phyloP scores from a whole-genome alignment of 2,113 vertebrate genomes.

The Podilymbus podiceps region DNA sequence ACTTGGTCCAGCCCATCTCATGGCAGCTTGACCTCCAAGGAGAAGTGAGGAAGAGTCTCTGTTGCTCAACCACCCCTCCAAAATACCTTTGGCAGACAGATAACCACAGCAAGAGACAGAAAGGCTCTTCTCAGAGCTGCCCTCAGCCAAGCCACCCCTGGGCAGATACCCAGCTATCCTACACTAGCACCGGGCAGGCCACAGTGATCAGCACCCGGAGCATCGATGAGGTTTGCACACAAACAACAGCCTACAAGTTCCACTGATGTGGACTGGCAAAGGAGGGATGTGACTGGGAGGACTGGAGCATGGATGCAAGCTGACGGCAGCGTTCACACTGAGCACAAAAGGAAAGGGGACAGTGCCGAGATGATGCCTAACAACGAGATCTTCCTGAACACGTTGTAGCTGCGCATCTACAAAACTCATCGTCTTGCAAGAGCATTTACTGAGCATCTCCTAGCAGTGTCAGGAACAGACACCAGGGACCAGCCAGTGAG shows the following conservation, averaged over 20 bases:
- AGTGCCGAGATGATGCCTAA: neutral
- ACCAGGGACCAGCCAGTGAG: neutral
- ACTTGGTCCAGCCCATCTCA: neutral
- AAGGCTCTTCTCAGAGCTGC: neutral
- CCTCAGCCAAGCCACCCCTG: neutral
- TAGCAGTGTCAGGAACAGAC: neutral
- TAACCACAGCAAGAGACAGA: neutral
- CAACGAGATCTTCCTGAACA: neutral
- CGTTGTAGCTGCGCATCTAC: neutral
- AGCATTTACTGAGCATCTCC: neutral
- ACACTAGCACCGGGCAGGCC: neutral
- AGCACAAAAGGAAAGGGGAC: neutral
- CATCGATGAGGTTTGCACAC: neutral
- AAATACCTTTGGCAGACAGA: neutral
- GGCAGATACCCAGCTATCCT: neutral
- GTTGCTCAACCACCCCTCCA: neutral
- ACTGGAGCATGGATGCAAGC: neutral
- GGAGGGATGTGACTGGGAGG: neutral
- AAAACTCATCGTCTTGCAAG: neutral
- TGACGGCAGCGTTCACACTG: fast-evolving
- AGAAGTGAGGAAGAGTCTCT: neutral
- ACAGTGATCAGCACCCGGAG: neutral
- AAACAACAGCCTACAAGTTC: neutral
- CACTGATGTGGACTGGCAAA: neutral
- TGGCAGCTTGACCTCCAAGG: neutral